phyloP scores from a whole-genome alignment of 1,140 invertebrate species.

The Drosophila grimshawi region DNA sequence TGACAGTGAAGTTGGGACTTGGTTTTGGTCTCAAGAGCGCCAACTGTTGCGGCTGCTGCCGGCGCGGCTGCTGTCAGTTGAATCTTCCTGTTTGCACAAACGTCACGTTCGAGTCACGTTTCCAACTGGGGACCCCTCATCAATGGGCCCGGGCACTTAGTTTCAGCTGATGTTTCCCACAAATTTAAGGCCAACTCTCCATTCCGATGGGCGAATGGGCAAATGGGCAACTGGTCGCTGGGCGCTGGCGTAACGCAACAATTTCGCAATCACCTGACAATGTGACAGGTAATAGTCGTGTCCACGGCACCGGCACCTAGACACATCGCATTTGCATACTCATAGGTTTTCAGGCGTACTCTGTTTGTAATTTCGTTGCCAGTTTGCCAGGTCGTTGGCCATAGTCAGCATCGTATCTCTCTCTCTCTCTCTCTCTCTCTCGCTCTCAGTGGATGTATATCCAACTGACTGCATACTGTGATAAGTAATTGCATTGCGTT shows the following conservation, averaged over 20 bases:
- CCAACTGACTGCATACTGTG: conserved; percentile 68
- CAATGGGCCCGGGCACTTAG: conserved; percentile 58
- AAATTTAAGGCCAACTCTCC: conserved; percentile 71
- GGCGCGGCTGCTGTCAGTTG: conserved; percentile 63
- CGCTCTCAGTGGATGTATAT: conserved; percentile 1
- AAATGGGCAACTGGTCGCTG: conserved; percentile 22
- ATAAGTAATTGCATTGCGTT: conserved; percentile 80
- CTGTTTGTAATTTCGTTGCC: conserved; percentile 74
- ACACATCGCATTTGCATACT: conserved; percentile 61
- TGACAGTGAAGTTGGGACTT: conserved; percentile 44
- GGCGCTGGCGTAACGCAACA: conserved; percentile 78
- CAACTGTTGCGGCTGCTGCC: conserved; percentile 52
- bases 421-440: conserved; percentile 9
- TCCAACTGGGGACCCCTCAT: conserved; percentile 64
- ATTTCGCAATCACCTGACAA: conserved; percentile 83
- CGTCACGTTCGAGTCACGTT: conserved; percentile 81
- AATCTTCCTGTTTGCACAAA: conserved; percentile 83
- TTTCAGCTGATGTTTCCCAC: conserved; percentile 79
- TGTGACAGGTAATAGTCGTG: conserved; percentile 83
- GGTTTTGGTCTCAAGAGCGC: conserved; percentile 46
- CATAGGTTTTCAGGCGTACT: conserved; percentile 48
- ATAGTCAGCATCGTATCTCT: not conserved
- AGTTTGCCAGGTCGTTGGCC: conserved; percentile 42
- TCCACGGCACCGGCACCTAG: conserved; percentile 66
- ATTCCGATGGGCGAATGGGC: conserved; percentile 31